Evolutionary conservation across 2,888 invertebrate genomes (phyloP).

Genomic region (Reticulitermes lucifugus): DNA sequence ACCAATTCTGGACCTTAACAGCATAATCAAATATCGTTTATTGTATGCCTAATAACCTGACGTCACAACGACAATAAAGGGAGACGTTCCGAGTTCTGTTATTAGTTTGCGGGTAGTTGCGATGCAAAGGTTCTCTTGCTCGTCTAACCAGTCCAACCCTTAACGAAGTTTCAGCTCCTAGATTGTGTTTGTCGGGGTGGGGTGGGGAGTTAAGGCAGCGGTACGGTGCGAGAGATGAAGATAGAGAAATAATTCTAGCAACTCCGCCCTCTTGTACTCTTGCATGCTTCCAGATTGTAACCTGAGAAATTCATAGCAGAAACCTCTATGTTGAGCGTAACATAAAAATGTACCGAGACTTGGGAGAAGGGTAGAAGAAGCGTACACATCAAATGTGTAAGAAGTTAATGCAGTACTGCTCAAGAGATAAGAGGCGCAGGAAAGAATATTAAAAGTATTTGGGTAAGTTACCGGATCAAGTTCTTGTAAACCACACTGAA

Average conservation of each 20-base stretch:
- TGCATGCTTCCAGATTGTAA: conserved; percentile 43
- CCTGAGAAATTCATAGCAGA: conserved; percentile 40
- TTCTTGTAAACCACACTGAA: no score
- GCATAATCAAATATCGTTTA: background rate
- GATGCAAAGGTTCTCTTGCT: background rate
- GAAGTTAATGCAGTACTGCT: no score
- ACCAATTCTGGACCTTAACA: background rate
- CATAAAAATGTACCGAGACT: background rate
- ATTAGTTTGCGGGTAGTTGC: conserved; percentile 41
- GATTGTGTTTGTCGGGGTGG: conserved; percentile 39
- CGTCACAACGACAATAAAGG: background rate
- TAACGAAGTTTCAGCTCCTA: conserved; percentile 47
- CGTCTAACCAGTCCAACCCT: conserved; percentile 1
- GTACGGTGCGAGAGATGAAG: background rate
- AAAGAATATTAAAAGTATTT: no score
- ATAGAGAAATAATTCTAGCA: conserved; percentile 35
- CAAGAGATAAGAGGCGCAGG: no score
- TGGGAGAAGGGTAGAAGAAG: background rate
- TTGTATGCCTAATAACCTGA: background rate
- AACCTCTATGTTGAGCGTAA: background rate
- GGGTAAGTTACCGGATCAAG: no score
- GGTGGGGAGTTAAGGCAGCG: background rate
- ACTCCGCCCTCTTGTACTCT: background rate
- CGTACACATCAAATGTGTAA: no score
- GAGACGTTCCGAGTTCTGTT: conserved; percentile 26